Conservation (phyloP, 2,888 invertebrate species). For the Phaonia tiefii region DNA sequence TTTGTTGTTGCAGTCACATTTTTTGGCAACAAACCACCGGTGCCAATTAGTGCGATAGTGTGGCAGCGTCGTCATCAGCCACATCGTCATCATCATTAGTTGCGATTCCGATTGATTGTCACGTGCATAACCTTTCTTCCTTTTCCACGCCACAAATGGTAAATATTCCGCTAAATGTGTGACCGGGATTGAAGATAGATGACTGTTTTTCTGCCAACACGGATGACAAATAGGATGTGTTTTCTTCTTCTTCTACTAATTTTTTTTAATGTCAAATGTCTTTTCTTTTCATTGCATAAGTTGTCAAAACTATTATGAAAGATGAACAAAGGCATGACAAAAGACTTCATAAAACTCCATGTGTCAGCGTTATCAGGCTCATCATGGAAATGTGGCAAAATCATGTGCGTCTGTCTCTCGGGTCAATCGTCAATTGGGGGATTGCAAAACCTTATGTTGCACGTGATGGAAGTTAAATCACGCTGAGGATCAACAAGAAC, state of each 20-base stretch:
- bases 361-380: background rate
- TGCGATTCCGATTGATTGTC: conserved; percentile 31
- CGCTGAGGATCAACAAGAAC: background rate
- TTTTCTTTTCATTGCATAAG: background rate
- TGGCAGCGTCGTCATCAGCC: background rate
- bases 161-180: conserved; percentile 34
- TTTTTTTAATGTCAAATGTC: background rate
- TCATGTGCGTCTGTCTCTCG: conserved; percentile 7
- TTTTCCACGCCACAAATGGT: background rate
- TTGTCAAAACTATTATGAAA: conserved; percentile 22
- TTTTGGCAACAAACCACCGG: conserved; percentile 35
- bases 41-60: conserved; percentile 29
- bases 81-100: background rate
- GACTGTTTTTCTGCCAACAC: background rate
- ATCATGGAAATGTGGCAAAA: background rate
- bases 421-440: background rate
- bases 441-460: conserved; percentile 19
- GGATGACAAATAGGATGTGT: conserved; percentile 11
- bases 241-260: background rate
- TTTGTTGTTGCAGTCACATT: conserved; percentile 21
- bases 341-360: background rate
- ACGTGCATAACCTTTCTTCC: conserved; percentile 30
- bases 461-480: background rate
- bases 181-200: background rate
- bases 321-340: conserved; percentile 3